Evolutionary conservation across 2,113 vertebrate species (phyloP), one percentile per base, ranked within the genome.

Genomic region (Triplophysa rosa): DNA sequence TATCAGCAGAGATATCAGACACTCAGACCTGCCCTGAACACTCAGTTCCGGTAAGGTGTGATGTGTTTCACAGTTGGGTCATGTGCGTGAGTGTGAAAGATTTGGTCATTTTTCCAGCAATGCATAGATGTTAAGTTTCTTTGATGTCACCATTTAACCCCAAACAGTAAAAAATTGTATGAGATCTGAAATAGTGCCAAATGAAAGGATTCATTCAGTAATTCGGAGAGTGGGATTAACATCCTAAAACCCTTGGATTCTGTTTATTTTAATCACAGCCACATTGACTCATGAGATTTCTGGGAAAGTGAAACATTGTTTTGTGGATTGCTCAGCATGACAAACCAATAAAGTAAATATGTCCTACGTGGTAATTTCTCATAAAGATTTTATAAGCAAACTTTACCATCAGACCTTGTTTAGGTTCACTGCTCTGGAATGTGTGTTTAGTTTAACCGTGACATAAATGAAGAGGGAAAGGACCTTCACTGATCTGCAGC

Each of bases 1-100:
- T 91, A 89, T 86, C 87, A 86, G 79, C 47, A 64, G n/a, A 83
- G 89, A 90, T 89, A 86, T 78, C 61, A 56, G 67, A 6, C 86
- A 85, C 84, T 26, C 61, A 77, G 73, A 68, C 83, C 79, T 66
- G 24, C 77, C 80, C 71, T 71, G 83, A 85, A 88, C 80, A 86
- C 81, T 85, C 82, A 87, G 82, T 77, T 70, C 79, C 71, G 33
- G 80, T 66, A 83, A 68, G 40, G 59, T 12, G 56, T 67, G 45
- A 75, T 37, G 82, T 84, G 47, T 29, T 64, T 58, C 59, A 64
- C 70, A 79, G 59, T 72, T 3, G 45, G 37, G 54, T 47, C 26
- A 66, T 37, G 78, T 52, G 67, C 33, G 7, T 85, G 84, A 29
- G 59, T 66, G 72, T 73, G 54, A 29, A 65, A 47, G 33, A 47